Percentiles rank a stretch among this genome's conserved stretches.
These are phyloP conservation scores for Pollenia labialis DNA, from an alignment of 2,888 invertebrate genomes.

Conservation along the genomic window DNA sequence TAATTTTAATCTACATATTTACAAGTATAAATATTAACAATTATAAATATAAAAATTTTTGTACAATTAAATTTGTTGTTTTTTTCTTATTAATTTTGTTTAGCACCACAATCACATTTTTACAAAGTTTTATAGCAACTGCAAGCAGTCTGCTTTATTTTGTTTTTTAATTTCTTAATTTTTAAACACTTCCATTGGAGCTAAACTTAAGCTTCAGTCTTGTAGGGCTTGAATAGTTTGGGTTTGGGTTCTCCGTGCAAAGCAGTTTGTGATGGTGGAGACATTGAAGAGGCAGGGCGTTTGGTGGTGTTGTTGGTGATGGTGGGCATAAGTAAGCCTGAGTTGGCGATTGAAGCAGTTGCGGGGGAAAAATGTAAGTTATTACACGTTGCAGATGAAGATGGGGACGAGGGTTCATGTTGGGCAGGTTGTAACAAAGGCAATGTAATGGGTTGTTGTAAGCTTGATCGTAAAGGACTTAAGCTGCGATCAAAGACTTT, in stretches of 20 bases:
- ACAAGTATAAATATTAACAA: constrained; percentile 63
- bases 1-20: constrained; percentile 33
- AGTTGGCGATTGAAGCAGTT: constrained; percentile 68
- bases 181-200: neutral
- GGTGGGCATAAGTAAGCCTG: constrained; percentile 78
- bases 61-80: constrained; percentile 76
- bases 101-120: constrained; percentile 74
- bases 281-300: constrained; percentile 77
- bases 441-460: constrained; percentile 54
- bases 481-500: constrained; percentile 83
- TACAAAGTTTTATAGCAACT: constrained; percentile 49
- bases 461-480: constrained; percentile 75
- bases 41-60: constrained; percentile 72
- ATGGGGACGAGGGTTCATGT: constrained; percentile 50
- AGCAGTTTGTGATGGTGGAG: constrained; percentile 78
- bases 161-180: constrained; percentile 4
- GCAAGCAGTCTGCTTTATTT: constrained; percentile 54
- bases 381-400: constrained; percentile 21
- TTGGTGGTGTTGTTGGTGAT: constrained; percentile 70
- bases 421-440: constrained; percentile 62
- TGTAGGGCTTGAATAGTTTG: constrained; percentile 91
- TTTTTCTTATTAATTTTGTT: constrained; percentile 45
- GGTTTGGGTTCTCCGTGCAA: constrained; percentile 84
- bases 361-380: constrained; percentile 61
- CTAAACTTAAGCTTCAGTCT: constrained; percentile 83